Base-by-base conservation (phyloP, 2,797 vertebrate genomes). In the Apodemus agrarius region DNA sequence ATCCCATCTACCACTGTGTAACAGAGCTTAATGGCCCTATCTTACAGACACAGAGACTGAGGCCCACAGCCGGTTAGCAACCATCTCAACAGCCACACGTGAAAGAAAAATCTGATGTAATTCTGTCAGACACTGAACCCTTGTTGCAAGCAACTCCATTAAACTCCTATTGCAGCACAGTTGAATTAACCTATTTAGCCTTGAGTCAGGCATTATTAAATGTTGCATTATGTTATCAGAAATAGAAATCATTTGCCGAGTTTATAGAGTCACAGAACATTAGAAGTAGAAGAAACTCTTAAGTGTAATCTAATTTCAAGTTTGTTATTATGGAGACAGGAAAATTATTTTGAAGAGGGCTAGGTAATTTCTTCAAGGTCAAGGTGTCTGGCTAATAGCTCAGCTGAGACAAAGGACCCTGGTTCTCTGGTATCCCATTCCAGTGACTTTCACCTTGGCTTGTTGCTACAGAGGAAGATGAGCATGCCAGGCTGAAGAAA, bases 341-440 rank as follows among this genome's bases (percentile, higher is more conserved):
- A 91, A 94, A n/a, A 89, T 92, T 89, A 83, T 96, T 97, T 91
- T 93, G 89, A 97, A 96, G 79, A 94, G 19, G 43, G 19, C 85
- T 95, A 90, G 91, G 59, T 90, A 93, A 96, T 67, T 96, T 95
- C 67, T 37, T 31, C 90, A 85, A 83, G 29, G 89, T 96, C 86
- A 94, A 86, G 49, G n/a, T 63, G 40, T 22, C 49, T 95, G 81
- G 34, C 49, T 89, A 85, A 80, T 72, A 76, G 75, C 37, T 92
- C 49, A 90, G 26, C 37, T 54, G 74, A 95, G 91, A 76, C 24
- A 94, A 80, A 79, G 89, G 31, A 88, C 54, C 11, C 52, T 34
- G 19, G 69, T 34, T 92, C 67, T 69, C 69, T 57, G 52, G 37
- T 29, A 52, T 65, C 54, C 49, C 26, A 6, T 21, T 11, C 29